These are phyloP conservation scores for Gracilinanus agilis DNA, from an alignment of 2,113 vertebrate genomes.

Conservation along the genomic window DNA sequence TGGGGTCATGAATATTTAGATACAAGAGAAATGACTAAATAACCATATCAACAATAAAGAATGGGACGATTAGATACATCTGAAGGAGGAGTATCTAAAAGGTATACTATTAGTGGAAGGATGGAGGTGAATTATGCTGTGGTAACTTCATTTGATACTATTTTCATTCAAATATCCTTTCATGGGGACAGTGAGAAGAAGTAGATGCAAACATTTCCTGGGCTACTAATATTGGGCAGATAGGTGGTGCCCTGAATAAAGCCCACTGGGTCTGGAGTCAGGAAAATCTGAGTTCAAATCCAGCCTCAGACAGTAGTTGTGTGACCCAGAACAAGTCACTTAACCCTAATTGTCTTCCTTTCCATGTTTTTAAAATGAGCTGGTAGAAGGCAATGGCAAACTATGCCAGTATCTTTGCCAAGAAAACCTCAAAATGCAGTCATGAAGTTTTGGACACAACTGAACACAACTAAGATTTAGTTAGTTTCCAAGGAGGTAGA, in stretches of 20 bases:
- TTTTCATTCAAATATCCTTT: neutral
- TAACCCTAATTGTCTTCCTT: too few relatives aligned
- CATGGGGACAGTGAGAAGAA: neutral
- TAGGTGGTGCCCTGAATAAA: too few relatives aligned
- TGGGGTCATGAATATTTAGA: neutral
- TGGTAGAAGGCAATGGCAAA: too few relatives aligned
- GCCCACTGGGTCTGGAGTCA: too few relatives aligned
- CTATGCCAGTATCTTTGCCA: too few relatives aligned
- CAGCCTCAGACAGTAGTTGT: too few relatives aligned
- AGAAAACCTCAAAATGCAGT: too few relatives aligned
- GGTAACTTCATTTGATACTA: neutral
- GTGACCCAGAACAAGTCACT: too few relatives aligned
- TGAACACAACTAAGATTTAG: neutral
- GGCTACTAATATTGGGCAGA: too few relatives aligned
- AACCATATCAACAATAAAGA: neutral
- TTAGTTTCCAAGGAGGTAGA: neutral
- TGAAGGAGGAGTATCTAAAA: conserved; percentile 30
- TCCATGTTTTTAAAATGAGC: too few relatives aligned
- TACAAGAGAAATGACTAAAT: neutral
- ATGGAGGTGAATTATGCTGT: conserved; percentile 17
- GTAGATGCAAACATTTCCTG: conserved; percentile 18
- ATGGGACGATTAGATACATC: neutral
- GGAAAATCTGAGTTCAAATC: too few relatives aligned
- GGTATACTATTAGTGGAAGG: neutral
- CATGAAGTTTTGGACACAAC: too few relatives aligned